These are phyloP conservation scores for Lepilemur ruficaudatus DNA, from an alignment of 2,797 vertebrate genomes.

Conservation along the genomic window DNA sequence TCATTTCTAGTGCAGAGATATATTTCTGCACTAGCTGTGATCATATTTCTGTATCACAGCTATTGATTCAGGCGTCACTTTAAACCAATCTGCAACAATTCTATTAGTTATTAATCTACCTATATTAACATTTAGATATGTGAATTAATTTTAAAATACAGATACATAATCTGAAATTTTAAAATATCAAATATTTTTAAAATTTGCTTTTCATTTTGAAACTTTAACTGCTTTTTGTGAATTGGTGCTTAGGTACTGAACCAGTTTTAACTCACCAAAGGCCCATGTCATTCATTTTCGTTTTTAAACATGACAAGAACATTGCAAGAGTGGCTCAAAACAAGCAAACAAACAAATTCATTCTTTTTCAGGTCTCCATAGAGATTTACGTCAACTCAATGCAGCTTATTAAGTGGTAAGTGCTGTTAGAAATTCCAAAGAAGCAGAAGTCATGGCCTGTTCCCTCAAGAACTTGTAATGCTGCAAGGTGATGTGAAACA, in stretches of 20 bases:
- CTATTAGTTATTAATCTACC: background rate
- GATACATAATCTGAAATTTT: background rate
- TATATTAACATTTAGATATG: background rate
- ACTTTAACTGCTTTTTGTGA: background rate
- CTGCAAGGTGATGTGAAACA: background rate
- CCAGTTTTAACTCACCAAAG: background rate
- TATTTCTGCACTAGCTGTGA: background rate
- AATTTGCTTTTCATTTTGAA: slow-evolving; percentile 8
- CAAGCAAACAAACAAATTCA: background rate
- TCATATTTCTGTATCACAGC: background rate
- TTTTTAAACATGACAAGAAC: background rate
- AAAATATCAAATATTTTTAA: background rate
- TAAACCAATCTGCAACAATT: background rate
- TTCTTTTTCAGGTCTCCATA: background rate
- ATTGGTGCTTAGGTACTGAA: background rate
- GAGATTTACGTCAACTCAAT: background rate
- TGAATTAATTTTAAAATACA: background rate
- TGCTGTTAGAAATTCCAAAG: background rate
- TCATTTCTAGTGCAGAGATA: slow-evolving; percentile 21
- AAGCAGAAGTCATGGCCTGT: background rate
- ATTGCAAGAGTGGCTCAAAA: background rate
- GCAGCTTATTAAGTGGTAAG: background rate
- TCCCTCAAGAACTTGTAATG: background rate
- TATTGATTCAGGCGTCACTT: background rate
- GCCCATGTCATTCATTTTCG: background rate